Conservation (phyloP, 2,888 invertebrate species). For the Tenthredo livida region DNA sequence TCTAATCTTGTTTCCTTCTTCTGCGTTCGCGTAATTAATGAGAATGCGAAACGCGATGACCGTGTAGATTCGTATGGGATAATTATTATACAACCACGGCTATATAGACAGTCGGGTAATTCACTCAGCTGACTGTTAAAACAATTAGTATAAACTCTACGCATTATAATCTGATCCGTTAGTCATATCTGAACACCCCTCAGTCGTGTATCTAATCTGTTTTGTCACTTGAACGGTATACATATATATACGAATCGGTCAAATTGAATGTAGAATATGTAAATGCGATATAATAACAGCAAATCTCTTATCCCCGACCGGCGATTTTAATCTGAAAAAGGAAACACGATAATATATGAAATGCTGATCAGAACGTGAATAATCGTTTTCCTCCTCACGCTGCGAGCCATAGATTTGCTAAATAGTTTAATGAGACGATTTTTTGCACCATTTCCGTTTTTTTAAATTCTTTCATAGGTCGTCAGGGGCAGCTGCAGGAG, state of each 20-base stretch:
- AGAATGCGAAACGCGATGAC: constrained; percentile 4
- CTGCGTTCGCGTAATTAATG: constrained; percentile 8
- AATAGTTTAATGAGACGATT: too few relatives aligned
- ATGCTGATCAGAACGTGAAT: background rate
- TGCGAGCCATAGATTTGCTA: too few relatives aligned
- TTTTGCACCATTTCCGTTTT: too few relatives aligned
- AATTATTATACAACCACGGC: background rate
- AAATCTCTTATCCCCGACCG: background rate
- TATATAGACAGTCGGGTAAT: background rate
- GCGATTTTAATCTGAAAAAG: too few relatives aligned
- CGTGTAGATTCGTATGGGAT: background rate
- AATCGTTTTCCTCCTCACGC: background rate
- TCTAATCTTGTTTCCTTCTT: background rate
- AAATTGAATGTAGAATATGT: background rate
- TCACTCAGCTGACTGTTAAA: background rate
- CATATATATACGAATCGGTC: background rate
- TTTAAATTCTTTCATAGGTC: background rate
- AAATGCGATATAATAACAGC: background rate
- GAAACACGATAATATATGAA: background rate
- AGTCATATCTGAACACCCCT: background rate
- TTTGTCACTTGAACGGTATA: background rate
- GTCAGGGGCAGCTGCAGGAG: background rate
- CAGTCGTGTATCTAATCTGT: background rate
- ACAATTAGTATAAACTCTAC: background rate
- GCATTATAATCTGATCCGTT: background rate